Evolutionary conservation across 1,140 invertebrate species (phyloP).

Genomic region (Lordiphosa stackelbergi): DNA sequence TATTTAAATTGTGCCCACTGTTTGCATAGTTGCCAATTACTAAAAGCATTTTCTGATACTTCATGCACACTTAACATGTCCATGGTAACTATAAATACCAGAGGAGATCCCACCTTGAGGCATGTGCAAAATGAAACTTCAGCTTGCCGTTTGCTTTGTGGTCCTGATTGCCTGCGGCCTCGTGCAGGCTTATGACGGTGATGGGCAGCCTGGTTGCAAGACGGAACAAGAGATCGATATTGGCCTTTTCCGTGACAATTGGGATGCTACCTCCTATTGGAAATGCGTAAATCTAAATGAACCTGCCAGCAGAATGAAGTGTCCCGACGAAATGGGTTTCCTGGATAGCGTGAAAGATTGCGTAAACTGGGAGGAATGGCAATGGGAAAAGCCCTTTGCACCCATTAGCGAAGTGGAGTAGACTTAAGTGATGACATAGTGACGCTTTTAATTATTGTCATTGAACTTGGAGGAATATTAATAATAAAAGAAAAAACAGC

Average conservation of each 20-base stretch:
- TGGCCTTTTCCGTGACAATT: constrained; percentile 45
- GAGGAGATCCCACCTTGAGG: not conserved
- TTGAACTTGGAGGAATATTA: constrained; percentile 15
- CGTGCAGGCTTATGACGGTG: constrained; percentile 34
- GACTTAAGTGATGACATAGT: constrained; percentile 3
- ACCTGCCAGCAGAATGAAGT: constrained; percentile 32
- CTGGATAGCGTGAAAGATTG: constrained; percentile 59
- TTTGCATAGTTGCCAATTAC: not conserved
- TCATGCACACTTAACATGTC: constrained; percentile 13
- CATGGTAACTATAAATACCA: constrained; percentile 45
- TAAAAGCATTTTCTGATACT: constrained; percentile 62
- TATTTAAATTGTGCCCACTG: too few species aligned
- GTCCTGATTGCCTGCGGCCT: constrained; percentile 28
- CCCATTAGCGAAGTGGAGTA: constrained; percentile 49
- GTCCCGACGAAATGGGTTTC: constrained; percentile 45
- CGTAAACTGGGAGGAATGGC: constrained; percentile 58
- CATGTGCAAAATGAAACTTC: constrained; percentile 45
- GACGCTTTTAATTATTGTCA: constrained; percentile 54
- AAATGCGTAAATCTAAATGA: constrained; percentile 46
- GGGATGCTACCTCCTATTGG: constrained; percentile 64
- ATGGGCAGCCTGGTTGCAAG: constrained; percentile 58
- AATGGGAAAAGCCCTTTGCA: constrained; percentile 47
- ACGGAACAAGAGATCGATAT: constrained; percentile 48
- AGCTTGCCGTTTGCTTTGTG: constrained; percentile 37
- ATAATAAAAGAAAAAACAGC: constrained; percentile 31